These are phyloP conservation scores for Poeciliopsis paucimaculata DNA, from an alignment of 2,797 vertebrate genomes.

Conservation along the genomic window DNA sequence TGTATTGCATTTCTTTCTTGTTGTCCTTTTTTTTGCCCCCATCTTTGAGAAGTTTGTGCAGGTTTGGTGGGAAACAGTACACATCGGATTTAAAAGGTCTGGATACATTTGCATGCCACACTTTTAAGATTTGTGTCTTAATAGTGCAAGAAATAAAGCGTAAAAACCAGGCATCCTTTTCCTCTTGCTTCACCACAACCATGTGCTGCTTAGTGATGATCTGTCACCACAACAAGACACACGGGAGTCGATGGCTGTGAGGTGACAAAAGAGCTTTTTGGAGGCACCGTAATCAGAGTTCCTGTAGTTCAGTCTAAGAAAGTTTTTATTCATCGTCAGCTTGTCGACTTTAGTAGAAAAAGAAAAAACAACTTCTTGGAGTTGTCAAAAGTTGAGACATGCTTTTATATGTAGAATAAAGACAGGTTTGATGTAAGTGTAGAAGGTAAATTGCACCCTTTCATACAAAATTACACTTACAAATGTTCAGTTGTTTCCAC, in stretches of 20 bases:
- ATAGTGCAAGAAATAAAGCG: neutral
- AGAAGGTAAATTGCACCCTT: neutral
- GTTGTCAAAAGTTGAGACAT: neutral
- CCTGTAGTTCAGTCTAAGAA: neutral
- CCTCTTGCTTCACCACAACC: neutral
- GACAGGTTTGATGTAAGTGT: neutral
- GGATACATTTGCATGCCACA: neutral
- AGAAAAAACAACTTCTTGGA: too few species aligned
- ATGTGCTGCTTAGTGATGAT: neutral
- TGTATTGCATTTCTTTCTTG: too few species aligned
- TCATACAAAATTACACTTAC: neutral
- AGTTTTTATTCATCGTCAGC: neutral
- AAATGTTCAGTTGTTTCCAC: constrained; percentile 30
- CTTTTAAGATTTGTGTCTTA: neutral
- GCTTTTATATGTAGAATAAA: too few species aligned
- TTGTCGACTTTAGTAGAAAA: neutral
- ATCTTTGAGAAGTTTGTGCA: too few species aligned
- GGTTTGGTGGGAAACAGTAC: neutral
- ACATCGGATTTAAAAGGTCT: neutral
- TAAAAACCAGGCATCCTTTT: neutral
- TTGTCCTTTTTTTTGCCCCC: too few species aligned
- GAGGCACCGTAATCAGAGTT: neutral
- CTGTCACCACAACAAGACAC: neutral
- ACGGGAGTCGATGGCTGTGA: neutral
- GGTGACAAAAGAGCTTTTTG: neutral